These are phyloP conservation scores for Microplitis demolitor DNA, from an alignment of 1,140 invertebrate genomes.

Conservation along the genomic window DNA sequence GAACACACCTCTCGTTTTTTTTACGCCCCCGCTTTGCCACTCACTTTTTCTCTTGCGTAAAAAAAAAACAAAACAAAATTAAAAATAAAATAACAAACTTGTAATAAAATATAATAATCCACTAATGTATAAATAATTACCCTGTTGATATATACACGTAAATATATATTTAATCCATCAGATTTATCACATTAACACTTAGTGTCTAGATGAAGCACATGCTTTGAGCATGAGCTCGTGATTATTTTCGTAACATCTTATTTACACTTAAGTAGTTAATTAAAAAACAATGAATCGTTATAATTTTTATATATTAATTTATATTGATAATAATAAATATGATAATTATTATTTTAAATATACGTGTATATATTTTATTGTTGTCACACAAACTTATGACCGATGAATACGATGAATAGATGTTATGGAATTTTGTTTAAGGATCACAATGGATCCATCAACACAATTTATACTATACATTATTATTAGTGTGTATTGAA, in stretches of 20 bases:
- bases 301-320: neutral
- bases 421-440: too few relatives aligned
- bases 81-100: neutral
- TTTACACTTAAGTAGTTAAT: neutral
- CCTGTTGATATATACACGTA: neutral
- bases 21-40: neutral
- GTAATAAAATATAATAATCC: neutral
- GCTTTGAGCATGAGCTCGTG: neutral
- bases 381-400: too few relatives aligned
- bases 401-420: too few relatives aligned
- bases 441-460: too few relatives aligned
- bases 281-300: neutral
- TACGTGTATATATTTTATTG: too few relatives aligned
- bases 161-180: neutral
- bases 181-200: neutral
- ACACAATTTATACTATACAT: too few relatives aligned
- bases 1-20: constrained; percentile 14
- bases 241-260: constrained; percentile 3
- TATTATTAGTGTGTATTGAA: too few relatives aligned
- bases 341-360: too few relatives aligned
- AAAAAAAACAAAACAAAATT: neutral
- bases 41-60: neutral
- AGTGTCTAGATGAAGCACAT: neutral
- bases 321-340: too few relatives aligned
- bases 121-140: too few relatives aligned